Conservation (phyloP, 2,888 invertebrate species). For the Epistrophe eligans region DNA sequence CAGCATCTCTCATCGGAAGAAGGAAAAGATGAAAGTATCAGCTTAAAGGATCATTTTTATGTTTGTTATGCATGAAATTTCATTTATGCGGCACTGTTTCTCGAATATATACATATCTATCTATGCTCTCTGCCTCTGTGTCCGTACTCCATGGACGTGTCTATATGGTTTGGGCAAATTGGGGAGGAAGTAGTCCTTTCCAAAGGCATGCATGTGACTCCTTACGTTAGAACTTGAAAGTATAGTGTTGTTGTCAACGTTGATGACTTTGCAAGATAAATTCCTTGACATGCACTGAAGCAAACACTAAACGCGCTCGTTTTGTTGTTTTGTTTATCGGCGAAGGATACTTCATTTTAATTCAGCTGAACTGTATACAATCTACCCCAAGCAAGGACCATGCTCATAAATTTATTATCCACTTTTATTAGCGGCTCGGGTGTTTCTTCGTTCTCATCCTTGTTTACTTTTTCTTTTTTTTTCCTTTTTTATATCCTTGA, state of each 20-base stretch:
- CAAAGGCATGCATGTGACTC: conserved; percentile 47
- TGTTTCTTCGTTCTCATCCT: conserved; percentile 12
- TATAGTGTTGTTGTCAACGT: conserved; percentile 46
- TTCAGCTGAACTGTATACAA: conserved; percentile 14
- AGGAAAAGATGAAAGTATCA: conserved; percentile 67
- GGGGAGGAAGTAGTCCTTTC: conserved; percentile 4
- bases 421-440: conserved; percentile 68
- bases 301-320: conserved; percentile 38
- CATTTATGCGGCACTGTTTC: conserved; percentile 59
- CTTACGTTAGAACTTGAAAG: not conserved
- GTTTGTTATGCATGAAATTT: conserved; percentile 72
- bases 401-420: conserved; percentile 70
- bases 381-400: conserved; percentile 47
- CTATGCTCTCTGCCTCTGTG: not conserved
- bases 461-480: conserved; percentile 14
- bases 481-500: conserved; percentile 32
- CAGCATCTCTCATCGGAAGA: conserved; percentile 52
- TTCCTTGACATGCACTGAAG: conserved; percentile 61
- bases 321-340: conserved; percentile 41
- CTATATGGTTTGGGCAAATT: not conserved
- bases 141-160: not conserved
- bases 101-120: conserved; percentile 16
- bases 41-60: conserved; percentile 70
- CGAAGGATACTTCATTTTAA: not conserved
- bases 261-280: conserved; percentile 66